phyloP scores from a whole-genome alignment of 1,140 invertebrate genomes.

The Bombus soroeensis region DNA sequence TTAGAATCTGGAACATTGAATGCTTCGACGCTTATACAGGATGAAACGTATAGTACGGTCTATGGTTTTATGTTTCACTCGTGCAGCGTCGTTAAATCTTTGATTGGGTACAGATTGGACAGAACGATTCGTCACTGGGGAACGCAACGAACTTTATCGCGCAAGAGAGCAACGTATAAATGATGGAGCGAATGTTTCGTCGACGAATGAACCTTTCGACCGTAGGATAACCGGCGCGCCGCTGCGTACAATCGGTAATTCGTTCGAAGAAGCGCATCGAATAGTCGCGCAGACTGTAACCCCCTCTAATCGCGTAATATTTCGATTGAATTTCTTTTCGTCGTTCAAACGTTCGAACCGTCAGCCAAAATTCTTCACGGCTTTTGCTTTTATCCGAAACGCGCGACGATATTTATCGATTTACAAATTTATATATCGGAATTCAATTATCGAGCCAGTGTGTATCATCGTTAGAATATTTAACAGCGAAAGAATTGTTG shows the following conservation, averaged over 20 bases:
- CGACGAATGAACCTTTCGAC: slow-evolving; percentile 9
- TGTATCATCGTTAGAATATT: neutral
- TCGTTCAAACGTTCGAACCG: neutral
- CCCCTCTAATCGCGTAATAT: neutral
- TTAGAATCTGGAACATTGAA: too few relatives aligned
- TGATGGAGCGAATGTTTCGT: neutral
- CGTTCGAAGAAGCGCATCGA: neutral
- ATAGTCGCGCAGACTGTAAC: neutral
- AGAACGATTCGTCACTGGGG: neutral
- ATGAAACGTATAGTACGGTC: neutral
- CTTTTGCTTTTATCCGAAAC: neutral
- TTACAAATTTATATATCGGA: too few relatives aligned
- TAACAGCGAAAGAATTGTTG: neutral
- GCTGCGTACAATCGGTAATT: neutral
- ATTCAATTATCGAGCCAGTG: too few relatives aligned
- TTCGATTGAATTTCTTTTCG: slow-evolving; percentile 15
- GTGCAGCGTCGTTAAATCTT: neutral
- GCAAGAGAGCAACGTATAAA: neutral
- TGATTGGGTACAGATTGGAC: neutral
- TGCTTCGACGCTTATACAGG: too few relatives aligned
- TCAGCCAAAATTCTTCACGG: neutral
- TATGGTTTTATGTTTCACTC: neutral
- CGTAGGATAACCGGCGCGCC: neutral
- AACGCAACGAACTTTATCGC: neutral
- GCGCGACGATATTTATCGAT: too few relatives aligned